Percentiles rank a stretch among this genome's conserved stretches.
Evolutionary conservation across 2,888 invertebrate species (phyloP).

Genomic region (Agrotis puta): DNA sequence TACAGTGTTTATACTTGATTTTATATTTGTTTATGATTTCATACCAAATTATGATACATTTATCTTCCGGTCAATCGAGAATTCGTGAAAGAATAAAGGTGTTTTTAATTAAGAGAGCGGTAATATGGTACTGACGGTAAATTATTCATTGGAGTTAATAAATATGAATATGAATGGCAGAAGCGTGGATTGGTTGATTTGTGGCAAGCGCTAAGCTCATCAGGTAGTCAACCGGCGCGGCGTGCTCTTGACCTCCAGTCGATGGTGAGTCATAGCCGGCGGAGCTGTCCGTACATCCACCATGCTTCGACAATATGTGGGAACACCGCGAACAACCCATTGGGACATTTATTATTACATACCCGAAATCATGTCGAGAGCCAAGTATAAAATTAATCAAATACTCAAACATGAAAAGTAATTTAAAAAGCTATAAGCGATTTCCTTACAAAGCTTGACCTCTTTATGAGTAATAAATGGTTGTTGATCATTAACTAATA

Average conservation of each 20-base stretch:
- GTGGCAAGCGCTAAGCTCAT: conserved; percentile 83
- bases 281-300: conserved; percentile 65
- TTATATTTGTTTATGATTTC: conserved; percentile 30
- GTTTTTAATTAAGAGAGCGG: conserved; percentile 37
- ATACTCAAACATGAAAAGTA: conserved; percentile 35
- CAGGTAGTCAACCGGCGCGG: conserved; percentile 80
- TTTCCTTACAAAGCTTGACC: conserved; percentile 43
- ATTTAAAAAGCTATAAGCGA: conserved; percentile 38
- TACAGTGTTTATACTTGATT: conserved; percentile 20
- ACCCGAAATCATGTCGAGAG: conserved; percentile 38
- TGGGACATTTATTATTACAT: conserved; percentile 41
- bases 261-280: conserved; percentile 80
- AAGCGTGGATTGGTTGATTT: conserved; percentile 66
- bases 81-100: conserved; percentile 21
- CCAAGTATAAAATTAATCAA: conserved; percentile 44
- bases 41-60: conserved; percentile 34
- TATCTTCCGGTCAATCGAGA: conserved; percentile 23
- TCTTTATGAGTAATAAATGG: conserved; percentile 66
- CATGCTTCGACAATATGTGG: conserved; percentile 60
- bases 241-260: conserved; percentile 88
- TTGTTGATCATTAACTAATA: conserved; percentile 72
- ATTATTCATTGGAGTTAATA: conserved; percentile 52
- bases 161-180: conserved; percentile 47
- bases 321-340: conserved; percentile 63
- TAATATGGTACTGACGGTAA: conserved; percentile 23